A percentile compares a stretch with the other conserved stretches of the same genome.
Evolutionary conservation across 37 sponge, comb jelly and placozoan species (phyloP).

Genomic region (Haliclona indistincta): DNA sequence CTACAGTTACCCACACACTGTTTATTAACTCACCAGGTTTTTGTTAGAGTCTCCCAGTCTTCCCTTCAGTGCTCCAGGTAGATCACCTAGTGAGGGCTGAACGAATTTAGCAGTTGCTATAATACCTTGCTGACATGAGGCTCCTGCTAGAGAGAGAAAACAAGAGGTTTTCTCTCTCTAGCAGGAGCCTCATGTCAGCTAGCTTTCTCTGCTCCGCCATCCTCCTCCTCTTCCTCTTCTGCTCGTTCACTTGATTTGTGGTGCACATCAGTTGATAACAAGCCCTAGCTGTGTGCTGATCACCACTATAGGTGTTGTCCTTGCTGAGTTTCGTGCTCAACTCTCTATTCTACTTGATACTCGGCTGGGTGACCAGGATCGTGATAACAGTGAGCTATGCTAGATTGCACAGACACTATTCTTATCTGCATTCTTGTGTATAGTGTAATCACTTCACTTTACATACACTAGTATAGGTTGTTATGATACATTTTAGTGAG

Average conservation of each 20-base stretch:
- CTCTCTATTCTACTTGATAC: slow-evolving; percentile 36
- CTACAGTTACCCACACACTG: no score
- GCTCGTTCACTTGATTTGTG: slow-evolving; percentile 37
- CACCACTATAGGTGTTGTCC: slow-evolving; percentile 17
- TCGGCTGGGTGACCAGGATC: slow-evolving; percentile 60
- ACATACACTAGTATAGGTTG: no score
- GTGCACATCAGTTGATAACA: background rate
- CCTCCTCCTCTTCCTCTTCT: no score
- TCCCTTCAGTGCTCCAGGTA: slow-evolving; percentile 82
- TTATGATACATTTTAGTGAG: no score
- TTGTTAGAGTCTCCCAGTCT: slow-evolving; percentile 86
- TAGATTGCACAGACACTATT: no score
- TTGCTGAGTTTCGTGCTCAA: slow-evolving; percentile 11
- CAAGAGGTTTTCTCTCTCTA: no score
- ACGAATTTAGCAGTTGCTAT: slow-evolving; percentile 78
- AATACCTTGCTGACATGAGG: no score
- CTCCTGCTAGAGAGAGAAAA: no score
- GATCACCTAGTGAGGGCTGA: slow-evolving; percentile 76
- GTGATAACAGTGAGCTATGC: slow-evolving; percentile 43
- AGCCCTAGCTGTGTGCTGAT: background rate
- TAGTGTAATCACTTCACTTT: background rate
- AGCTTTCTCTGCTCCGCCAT: no score
- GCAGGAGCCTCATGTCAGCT: no score
- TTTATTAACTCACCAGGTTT: slow-evolving; percentile 78
- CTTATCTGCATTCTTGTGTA: no score